Percentiles rank a stretch among this genome's conserved stretches.
These are phyloP conservation scores for Helogale parvula DNA, from an alignment of 2,113 vertebrate genomes.

Conservation along the genomic window DNA sequence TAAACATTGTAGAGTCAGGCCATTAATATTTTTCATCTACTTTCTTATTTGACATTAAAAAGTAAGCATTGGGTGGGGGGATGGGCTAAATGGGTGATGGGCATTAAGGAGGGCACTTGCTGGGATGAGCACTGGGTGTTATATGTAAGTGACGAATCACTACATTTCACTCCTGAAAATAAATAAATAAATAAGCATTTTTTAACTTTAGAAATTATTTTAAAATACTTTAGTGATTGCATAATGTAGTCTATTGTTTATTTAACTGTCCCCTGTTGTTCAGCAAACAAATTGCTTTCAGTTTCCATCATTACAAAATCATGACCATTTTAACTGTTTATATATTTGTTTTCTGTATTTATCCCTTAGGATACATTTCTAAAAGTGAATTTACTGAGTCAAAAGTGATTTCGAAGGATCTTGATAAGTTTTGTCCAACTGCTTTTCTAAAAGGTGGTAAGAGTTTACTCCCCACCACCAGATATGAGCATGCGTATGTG, in stretches of 20 bases:
- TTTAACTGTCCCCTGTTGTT: not conserved
- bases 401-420: not conserved
- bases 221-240: not conserved
- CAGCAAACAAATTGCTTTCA: not conserved
- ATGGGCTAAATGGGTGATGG: too few relatives aligned
- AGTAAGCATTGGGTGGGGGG: not conserved
- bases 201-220: slow-evolving; percentile 25
- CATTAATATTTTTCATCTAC: not conserved
- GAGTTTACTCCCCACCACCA: not conserved
- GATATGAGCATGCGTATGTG: too few relatives aligned
- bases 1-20: not conserved
- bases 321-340: not conserved
- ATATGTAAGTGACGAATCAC: too few relatives aligned
- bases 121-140: too few relatives aligned
- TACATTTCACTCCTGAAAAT: too few relatives aligned
- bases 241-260: not conserved
- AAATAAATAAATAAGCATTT: not conserved
- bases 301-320: not conserved
- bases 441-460: not conserved
- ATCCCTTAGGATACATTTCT: not conserved
- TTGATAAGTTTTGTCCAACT: not conserved
- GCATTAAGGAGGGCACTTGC: too few relatives aligned
- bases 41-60: not conserved
- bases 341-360: not conserved
- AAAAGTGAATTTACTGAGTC: not conserved